Conservation (phyloP, 2,888 invertebrate species). For the Digitonthophagus gazella region DNA sequence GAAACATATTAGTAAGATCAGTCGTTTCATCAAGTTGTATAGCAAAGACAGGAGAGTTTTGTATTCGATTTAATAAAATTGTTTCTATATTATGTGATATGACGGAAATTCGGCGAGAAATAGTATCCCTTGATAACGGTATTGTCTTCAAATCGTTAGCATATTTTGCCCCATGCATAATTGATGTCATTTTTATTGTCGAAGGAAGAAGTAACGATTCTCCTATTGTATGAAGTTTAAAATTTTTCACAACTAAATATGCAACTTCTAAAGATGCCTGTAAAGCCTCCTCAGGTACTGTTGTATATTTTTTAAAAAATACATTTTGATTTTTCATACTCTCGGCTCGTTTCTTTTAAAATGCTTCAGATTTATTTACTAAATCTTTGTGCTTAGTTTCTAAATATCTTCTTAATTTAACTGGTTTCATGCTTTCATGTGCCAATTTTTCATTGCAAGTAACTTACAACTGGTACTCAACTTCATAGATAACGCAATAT, state of each 20-base stretch:
- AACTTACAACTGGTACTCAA: constrained; percentile 18
- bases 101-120: constrained; percentile 18
- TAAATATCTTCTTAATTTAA: constrained; percentile 22
- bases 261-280: constrained; percentile 21
- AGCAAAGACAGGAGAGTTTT: constrained; percentile 20
- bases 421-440: too few species aligned
- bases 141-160: constrained; percentile 21
- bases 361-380: constrained; percentile 19
- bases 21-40: constrained; percentile 12
- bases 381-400: constrained; percentile 18
- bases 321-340: constrained; percentile 21
- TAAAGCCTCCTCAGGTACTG: constrained; percentile 20
- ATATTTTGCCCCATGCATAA: constrained; percentile 14
- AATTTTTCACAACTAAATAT: constrained; percentile 21
- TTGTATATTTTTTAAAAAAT: too few species aligned
- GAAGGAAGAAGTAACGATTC: too few species aligned
- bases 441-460: too few species aligned
- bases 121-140: constrained; percentile 20
- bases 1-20: constrained; percentile 8
- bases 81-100: constrained; percentile 19
- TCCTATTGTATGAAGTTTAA: constrained; percentile 19
- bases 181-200: constrained; percentile 20
- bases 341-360: constrained; percentile 17
- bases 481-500: constrained; percentile 20
- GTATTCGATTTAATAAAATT: constrained; percentile 21